phyloP scores from a whole-genome alignment of 2,888 invertebrate species.

The Coremacera marginata region DNA sequence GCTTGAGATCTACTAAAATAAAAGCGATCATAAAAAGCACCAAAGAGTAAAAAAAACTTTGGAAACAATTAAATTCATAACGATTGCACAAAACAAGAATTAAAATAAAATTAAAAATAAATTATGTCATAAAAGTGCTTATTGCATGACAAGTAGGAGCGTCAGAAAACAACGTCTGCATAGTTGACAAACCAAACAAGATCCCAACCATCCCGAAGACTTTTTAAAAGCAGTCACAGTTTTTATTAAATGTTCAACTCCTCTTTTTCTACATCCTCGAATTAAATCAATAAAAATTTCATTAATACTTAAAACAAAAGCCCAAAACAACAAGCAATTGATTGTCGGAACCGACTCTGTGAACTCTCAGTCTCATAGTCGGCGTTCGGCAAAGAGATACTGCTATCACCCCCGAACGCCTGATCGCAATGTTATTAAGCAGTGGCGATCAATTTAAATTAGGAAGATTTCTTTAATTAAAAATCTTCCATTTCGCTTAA shows the following conservation, averaged over 20 bases:
- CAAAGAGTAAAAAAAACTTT: background rate
- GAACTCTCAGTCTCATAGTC: conserved; percentile 28
- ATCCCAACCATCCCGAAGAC: background rate
- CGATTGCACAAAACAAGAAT: conserved; percentile 8
- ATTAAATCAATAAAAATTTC: conserved; percentile 35
- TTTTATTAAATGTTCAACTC: conserved; percentile 9
- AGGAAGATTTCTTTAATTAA: conserved; percentile 51
- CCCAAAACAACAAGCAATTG: background rate
- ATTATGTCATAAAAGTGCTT: conserved; percentile 17
- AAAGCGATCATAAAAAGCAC: background rate
- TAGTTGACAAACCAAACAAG: conserved; percentile 19
- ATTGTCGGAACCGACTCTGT: conserved; percentile 8
- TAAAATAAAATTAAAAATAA: conserved; percentile 33
- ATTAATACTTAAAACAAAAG: conserved; percentile 12
- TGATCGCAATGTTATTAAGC: conserved; percentile 43
- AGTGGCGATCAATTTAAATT: conserved; percentile 49
- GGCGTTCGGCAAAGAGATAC: conserved; percentile 15
- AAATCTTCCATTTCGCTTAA: conserved; percentile 49
- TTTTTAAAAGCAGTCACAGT: background rate
- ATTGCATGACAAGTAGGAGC: background rate
- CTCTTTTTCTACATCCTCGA: background rate
- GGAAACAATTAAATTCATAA: conserved; percentile 15
- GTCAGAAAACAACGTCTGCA: background rate
- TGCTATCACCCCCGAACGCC: background rate
- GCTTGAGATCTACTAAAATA: background rate